Evolutionary conservation across 2,797 vertebrate species (phyloP).

Genomic region (Masticophis lateralis): DNA sequence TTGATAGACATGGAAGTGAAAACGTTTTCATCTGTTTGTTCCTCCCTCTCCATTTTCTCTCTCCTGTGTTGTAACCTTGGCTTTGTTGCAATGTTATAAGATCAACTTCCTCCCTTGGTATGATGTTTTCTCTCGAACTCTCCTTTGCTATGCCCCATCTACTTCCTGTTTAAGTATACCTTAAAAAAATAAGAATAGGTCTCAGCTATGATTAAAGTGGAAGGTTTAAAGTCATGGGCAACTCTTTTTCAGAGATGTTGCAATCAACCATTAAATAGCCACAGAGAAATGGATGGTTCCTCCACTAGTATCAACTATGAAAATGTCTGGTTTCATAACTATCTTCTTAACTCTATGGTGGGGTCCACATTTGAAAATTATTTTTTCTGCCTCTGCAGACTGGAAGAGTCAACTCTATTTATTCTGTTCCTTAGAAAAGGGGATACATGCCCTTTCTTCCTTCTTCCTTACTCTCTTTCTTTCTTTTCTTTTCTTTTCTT

Average conservation of each 20-base stretch:
- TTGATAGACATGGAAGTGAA: background rate
- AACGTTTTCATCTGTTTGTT: background rate
- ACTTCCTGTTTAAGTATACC: background rate
- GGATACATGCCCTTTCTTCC: background rate
- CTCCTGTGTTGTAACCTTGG: background rate
- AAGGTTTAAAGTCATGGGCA: background rate
- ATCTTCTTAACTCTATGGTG: background rate
- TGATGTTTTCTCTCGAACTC: background rate
- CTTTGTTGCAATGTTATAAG: background rate
- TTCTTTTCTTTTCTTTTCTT: conserved; percentile 27
- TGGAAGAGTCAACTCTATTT: background rate
- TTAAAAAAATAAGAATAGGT: background rate
- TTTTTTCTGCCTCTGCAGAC: background rate
- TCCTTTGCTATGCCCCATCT: background rate
- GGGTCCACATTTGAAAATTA: background rate
- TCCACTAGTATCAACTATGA: background rate
- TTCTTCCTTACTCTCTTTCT: conserved; percentile 4
- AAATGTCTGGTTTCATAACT: background rate
- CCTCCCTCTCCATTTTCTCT: background rate
- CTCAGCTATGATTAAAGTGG: background rate
- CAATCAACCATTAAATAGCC: background rate
- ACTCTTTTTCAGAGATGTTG: background rate
- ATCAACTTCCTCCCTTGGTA: background rate
- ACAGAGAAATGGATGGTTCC: background rate
- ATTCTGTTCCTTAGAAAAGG: background rate